Evolutionary conservation across 2,797 vertebrate species (phyloP).

Genomic region (Sebastes nivosus): DNA sequence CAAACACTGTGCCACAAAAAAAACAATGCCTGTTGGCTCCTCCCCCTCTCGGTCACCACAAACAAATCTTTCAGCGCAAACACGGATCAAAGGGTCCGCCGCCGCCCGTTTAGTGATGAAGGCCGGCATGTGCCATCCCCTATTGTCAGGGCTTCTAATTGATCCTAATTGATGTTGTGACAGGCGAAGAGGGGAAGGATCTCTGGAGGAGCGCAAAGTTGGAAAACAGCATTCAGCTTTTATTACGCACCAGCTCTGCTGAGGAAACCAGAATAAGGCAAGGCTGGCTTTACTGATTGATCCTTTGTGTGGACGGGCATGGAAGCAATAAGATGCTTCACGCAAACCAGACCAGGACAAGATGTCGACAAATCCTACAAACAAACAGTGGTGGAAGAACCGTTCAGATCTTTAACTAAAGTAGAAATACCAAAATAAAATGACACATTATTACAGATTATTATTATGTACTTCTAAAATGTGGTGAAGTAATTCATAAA

Average conservation of each 20-base stretch:
- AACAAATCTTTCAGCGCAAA: slow-evolving; percentile 47
- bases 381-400: slow-evolving; percentile 17
- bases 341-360: slow-evolving; percentile 39
- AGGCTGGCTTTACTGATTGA: slow-evolving; percentile 26
- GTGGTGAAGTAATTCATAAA: neutral
- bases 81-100: slow-evolving; percentile 38
- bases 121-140: slow-evolving; percentile 47
- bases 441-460: neutral
- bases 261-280: slow-evolving; percentile 26
- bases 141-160: slow-evolving; percentile 50
- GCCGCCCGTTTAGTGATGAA: slow-evolving; percentile 20
- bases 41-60: slow-evolving; percentile 17
- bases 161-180: slow-evolving; percentile 58
- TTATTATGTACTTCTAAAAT: too few species aligned
- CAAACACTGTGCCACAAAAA: slow-evolving; percentile 51
- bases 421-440: slow-evolving; percentile 4
- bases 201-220: slow-evolving; percentile 27
- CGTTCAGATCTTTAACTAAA: neutral
- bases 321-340: slow-evolving; percentile 56
- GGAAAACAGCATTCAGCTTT: slow-evolving; percentile 48
- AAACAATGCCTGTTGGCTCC: slow-evolving; percentile 23
- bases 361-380: slow-evolving; percentile 49
- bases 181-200: slow-evolving; percentile 22
- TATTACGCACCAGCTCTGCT: slow-evolving; percentile 25
- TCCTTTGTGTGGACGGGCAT: slow-evolving; percentile 40